phyloP scores from a whole-genome alignment of 2,797 vertebrate species.

The Arnoldichthys spilopterus region DNA sequence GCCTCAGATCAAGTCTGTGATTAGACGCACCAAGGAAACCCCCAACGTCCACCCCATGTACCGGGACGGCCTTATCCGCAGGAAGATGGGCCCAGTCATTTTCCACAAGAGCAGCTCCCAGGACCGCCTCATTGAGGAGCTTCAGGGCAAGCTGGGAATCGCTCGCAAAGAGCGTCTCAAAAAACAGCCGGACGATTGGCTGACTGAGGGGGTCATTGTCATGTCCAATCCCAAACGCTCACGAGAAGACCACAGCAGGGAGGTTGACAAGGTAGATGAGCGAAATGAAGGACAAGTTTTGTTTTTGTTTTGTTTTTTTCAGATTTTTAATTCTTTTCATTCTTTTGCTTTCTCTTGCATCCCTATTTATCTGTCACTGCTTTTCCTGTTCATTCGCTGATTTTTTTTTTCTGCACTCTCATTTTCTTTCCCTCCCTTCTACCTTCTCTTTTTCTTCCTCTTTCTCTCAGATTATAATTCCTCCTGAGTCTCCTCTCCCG shows the following conservation, averaged over 20 bases:
- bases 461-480: conserved; percentile 80
- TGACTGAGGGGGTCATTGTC: conserved; percentile 89
- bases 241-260: conserved; percentile 75
- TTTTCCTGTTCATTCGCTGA: conserved; percentile 32
- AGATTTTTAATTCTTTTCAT: background rate
- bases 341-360: conserved; percentile 19
- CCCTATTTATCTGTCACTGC: background rate
- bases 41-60: conserved; percentile 93
- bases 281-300: background rate
- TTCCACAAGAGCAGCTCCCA: conserved; percentile 91
- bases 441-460: conserved; percentile 20
- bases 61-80: conserved; percentile 85
- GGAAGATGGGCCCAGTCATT: conserved; percentile 88
- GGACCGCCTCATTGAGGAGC: conserved; percentile 89
- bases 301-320: no score
- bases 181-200: conserved; percentile 86
- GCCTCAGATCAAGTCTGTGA: conserved; percentile 92
- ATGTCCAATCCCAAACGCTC: conserved; percentile 85
- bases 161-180: conserved; percentile 76
- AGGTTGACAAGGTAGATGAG: conserved; percentile 91
- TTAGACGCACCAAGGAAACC: conserved; percentile 94
- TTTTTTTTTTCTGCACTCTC: conserved; percentile 56
- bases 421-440: conserved; percentile 39
- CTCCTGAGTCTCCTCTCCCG: conserved; percentile 81
- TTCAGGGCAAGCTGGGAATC: conserved; percentile 91